A percentile compares a stretch with the other conserved stretches of the same genome.
These are phyloP conservation scores for Lanius ludovicianus DNA, from an alignment of 2,113 vertebrate species.

Conservation along the genomic window DNA sequence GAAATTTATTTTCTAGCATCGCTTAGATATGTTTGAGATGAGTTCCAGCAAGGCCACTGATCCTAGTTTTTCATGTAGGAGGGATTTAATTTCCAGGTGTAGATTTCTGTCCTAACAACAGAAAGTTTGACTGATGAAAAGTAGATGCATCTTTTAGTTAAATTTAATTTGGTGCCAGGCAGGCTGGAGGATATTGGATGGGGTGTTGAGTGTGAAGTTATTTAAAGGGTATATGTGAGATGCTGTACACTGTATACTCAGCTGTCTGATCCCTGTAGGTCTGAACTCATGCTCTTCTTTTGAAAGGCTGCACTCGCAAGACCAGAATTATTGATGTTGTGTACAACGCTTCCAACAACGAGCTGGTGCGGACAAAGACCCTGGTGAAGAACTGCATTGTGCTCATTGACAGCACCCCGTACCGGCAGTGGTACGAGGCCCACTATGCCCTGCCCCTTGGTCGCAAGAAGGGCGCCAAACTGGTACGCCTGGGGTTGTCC, in stretches of 20 bases:
- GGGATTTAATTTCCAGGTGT: not conserved
- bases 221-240: not conserved
- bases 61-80: not conserved
- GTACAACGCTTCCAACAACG: constrained; percentile 98
- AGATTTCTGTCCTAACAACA: not conserved
- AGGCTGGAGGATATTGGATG: not conserved
- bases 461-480: constrained; percentile 96
- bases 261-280: not conserved
- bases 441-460: constrained; percentile 94
- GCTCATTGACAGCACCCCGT: constrained; percentile 92
- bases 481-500: constrained; percentile 72
- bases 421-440: constrained; percentile 97
- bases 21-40: not conserved
- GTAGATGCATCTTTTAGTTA: not conserved
- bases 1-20: not conserved
- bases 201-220: not conserved
- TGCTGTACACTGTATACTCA: not conserved
- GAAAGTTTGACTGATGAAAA: not conserved
- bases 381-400: constrained; percentile 98
- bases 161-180: not conserved
- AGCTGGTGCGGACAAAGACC: constrained; percentile 97
- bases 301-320: constrained; percentile 93
- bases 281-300: constrained; percentile 5
- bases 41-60: not conserved
- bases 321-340: constrained; percentile 98